Base-by-base conservation (phyloP, 2,888 invertebrate species). In the Gymnocheta viridis region DNA sequence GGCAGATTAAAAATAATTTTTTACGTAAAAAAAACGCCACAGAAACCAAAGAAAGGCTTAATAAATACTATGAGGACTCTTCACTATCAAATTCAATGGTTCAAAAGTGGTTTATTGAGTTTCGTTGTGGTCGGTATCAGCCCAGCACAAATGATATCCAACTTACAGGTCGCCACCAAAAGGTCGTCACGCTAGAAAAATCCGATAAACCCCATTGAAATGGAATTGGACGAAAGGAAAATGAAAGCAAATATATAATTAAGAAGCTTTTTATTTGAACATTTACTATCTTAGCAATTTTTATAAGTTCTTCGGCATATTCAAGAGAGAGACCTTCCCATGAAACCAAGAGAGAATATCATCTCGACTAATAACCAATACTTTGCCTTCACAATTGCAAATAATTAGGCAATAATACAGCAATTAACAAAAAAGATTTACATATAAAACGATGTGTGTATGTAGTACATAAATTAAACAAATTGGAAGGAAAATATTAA, bases 331-430 rank as follows among this genome's bases (percentile, higher is more conserved):
- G 90, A 96, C 94, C 93, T 95, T 96, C 88, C 95, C 96, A 93
- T 96, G 97, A 92, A 95, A 96, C 96, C 96, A 97, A 91, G 94
- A 94, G 89, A 96, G 94, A 91, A 95, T 94, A 91, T 96, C 96
- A 91, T 96, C 95, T 90, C 94, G 94, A 92, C 93, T 94, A 95
- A 91, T 90, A 86, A 64, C 88, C 70, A 67, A 73, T 32, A 7
- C 14, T 38, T 66, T 12, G n/a, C 5, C 4, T 44, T 24, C 44
- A 27, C 4, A 38, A 60, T 60, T 19, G 14, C 14, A 7, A 32
- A 32, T 56, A 17, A n/a, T 1, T 54, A n/a, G 7, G 2, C n/a
- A 54, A 56, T 32, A 32, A 17, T 0, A 56, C 12, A 49, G 17
- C 3, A 49, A 22, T 49, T 49, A 49, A 22, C 49, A 49, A 49